phyloP scores from a whole-genome alignment of 2,797 vertebrate genomes.

The Chromis chromis region DNA sequence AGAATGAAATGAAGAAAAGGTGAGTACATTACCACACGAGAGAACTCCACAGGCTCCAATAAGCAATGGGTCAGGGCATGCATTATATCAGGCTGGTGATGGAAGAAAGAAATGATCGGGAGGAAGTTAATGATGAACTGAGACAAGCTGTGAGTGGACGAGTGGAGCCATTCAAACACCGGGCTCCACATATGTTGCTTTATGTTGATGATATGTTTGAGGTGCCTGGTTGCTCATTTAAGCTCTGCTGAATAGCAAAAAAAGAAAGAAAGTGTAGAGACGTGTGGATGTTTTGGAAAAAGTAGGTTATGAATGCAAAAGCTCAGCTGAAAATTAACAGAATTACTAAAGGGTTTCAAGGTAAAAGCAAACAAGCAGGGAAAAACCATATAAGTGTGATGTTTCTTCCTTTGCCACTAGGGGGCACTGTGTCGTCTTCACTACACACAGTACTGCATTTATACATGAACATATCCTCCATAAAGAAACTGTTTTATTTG shows the following conservation, averaged over 20 bases:
- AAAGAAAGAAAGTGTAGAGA: constrained; percentile 1
- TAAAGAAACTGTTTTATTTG: not conserved
- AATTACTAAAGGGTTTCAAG: constrained; percentile 5
- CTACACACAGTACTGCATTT: not conserved
- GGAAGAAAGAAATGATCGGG: constrained; percentile 50
- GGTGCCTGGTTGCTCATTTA: not conserved
- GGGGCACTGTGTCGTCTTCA: constrained; percentile 36
- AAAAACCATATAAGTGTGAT: not conserved
- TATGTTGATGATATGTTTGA: not conserved
- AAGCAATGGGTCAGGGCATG: constrained; percentile 89
- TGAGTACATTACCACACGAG: constrained; percentile 85
- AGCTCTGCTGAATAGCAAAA: constrained; percentile 16
- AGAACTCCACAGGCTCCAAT: constrained; percentile 88
- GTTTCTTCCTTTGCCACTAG: constrained; percentile 43
- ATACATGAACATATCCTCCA: not conserved
- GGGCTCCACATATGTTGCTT: constrained; percentile 12
- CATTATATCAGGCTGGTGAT: constrained; percentile 89
- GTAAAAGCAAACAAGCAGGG: constrained; percentile 10
- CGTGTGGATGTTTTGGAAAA: constrained; percentile 1
- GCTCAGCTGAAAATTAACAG: not conserved
- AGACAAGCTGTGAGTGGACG: constrained; percentile 11
- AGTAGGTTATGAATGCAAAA: not conserved
- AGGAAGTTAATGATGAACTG: constrained; percentile 44
- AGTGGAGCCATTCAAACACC: constrained; percentile 14
- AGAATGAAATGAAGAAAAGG: constrained; percentile 10